A percentile compares a stretch with the other conserved stretches of the same genome.
These are phyloP conservation scores for Pavo muticus DNA, from an alignment of 2,113 vertebrate genomes.

Conservation along the genomic window DNA sequence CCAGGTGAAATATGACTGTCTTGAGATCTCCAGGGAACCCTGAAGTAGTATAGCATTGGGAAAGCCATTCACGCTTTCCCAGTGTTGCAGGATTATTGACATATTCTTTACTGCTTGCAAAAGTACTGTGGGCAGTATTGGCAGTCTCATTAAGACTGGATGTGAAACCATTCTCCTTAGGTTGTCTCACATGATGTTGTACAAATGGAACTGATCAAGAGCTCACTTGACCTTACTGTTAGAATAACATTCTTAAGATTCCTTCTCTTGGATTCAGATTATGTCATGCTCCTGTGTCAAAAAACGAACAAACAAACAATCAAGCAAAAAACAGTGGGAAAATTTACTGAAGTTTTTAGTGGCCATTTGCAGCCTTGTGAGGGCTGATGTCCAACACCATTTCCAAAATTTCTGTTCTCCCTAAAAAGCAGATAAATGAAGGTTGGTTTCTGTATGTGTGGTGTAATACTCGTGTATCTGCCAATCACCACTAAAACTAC, in stretches of 20 bases:
- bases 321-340: background rate
- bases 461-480: background rate
- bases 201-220: background rate
- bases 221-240: background rate
- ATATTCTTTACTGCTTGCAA: background rate
- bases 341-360: background rate
- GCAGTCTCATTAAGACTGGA: background rate
- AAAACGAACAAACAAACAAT: background rate
- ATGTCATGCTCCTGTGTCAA: background rate
- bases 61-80: background rate
- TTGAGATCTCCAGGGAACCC: background rate
- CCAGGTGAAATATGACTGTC: background rate
- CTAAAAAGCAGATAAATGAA: background rate
- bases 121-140: background rate
- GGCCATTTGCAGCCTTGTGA: background rate
- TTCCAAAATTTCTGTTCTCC: background rate
- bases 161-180: background rate
- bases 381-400: background rate
- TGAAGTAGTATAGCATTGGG: fast-evolving
- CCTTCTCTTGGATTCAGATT: background rate
- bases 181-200: background rate
- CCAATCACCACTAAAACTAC: background rate
- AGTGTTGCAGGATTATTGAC: background rate
- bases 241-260: background rate
- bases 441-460: background rate